Conservation (phyloP, 2,113 vertebrate genomes). For the Myiopsitta monachus region DNA sequence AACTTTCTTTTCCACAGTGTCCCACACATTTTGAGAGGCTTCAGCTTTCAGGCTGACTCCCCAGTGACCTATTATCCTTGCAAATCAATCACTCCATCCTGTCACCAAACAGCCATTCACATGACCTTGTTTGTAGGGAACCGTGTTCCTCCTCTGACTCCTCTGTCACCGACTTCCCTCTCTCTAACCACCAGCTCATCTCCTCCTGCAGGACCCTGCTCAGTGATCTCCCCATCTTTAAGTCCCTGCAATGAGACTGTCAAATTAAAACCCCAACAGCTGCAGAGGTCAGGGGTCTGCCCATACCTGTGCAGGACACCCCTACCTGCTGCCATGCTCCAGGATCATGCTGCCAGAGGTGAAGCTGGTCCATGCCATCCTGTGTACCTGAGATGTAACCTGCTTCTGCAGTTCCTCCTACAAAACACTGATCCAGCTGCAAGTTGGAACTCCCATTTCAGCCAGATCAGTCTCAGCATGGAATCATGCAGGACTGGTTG, state of each 20-base stretch:
- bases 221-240: background rate
- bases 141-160: background rate
- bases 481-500: background rate
- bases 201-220: background rate
- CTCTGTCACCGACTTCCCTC: background rate
- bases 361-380: background rate
- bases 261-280: background rate
- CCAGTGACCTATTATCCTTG: background rate
- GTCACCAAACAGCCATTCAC: constrained; percentile 12
- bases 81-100: background rate
- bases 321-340: background rate
- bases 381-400: rapidly evolving
- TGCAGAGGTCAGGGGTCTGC: background rate
- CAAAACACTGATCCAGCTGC: background rate
- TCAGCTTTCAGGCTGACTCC: constrained; percentile 5
- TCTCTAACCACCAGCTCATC: background rate
- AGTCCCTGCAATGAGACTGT: background rate
- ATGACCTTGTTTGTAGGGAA: background rate
- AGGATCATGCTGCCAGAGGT: background rate
- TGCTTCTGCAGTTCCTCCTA: background rate
- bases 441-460: background rate
- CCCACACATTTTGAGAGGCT: background rate
- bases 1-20: background rate
- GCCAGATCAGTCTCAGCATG: background rate
- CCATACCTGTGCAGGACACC: background rate